Evolutionary conservation across 35 echinoderm and acorn worm species (phyloP), one percentile per base, ranked within the genome.

Genomic region (Apostichopus japonicus): DNA sequence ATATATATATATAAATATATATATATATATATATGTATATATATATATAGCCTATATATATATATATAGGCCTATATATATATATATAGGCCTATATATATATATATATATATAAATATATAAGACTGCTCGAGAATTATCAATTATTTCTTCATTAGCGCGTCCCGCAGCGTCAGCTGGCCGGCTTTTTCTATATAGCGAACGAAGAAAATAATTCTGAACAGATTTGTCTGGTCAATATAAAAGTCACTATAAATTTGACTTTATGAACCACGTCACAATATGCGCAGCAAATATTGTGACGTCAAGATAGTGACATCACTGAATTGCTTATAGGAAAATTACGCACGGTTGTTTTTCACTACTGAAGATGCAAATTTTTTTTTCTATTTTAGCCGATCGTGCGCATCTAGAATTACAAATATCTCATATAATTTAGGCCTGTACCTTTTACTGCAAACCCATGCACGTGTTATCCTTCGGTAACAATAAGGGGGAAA

Each of bases 271-370:
- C 54, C 25, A 83, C 79, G 79, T 83, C 79, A 83, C 79, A 55
- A 53, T 55, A 80, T 53, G 79, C 53, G 16, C 79, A 8, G 54
- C 44, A 54, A 0, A 83, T 54, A 83, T 83, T 17, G 79, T 15
- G 79, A 83, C 79, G 79, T 55, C 79, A 83, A 9, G 54, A 54
- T 52, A 54, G 79, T 83, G 79, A 83, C 79, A 83, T 83, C 79
- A 83, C 79, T 83, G 51, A 83, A 55, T 83, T 33, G 79, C 63
- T 67, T 16, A 83, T 44, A 52, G 79, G 16, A 52, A 83, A 83
- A 83, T 83, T 83, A 83, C 51, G 27, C 52, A 67, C 63, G 63
- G 63, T 67, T 67, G 63, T 19, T 19, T 67, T 67, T 65, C 62
- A 65, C 1, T 44, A 3, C 33, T 44, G 33, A 44, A 44, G 33